Evolutionary conservation across 64 coral and sea anemone genomes (phyloP), one percentile per base, ranked within the genome.

Genomic region (Dendronephthya gigantea): DNA sequence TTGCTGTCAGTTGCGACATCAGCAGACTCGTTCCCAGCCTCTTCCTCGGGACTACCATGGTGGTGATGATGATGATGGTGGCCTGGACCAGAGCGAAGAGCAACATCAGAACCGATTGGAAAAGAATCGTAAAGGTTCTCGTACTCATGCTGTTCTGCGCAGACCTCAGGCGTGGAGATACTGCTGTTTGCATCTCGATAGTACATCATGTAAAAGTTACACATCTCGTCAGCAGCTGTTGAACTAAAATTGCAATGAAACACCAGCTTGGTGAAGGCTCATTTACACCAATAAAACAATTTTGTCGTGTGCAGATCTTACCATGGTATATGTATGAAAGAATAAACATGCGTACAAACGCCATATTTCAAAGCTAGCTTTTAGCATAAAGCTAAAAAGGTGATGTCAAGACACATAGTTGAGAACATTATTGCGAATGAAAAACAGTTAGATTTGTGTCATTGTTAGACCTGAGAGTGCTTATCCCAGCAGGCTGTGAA

Each of bases 191-290:
- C 72, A 34, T 39, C 17, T 17, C 82, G 50, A 81, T 91, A 91
- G 55, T 87, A 91, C 90, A 91, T 91, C 49, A 91, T 66, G 59
- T 91, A 91, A 51, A 91, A 91, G 74, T 91, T 91, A 51, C 90
- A 91, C 90, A 91, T 91, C 81, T 91, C 90, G 7, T 91, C 90
- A 49, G 35, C 13, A 22, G 35, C 51, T 49, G 85, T 83, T 34
- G 85, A 9, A 23, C 90, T 91, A 41, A n/a, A 55, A 39, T 35
- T 45, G 41, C 41, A 48, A 69, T 35, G 28, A 86, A 40, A 30
- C 19, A 1, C 55, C 6, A 12, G 19, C n/a, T n/a, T n/a, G n/a
- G n/a, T n/a, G n/a, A n/a, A n/a, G n/a, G n/a, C n/a, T n/a, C n/a
- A n/a, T n/a, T n/a, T n/a, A n/a, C n/a, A n/a, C n/a, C n/a, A n/a